phyloP scores from a whole-genome alignment of 1,140 invertebrate genomes.

The Galleria mellonella region DNA sequence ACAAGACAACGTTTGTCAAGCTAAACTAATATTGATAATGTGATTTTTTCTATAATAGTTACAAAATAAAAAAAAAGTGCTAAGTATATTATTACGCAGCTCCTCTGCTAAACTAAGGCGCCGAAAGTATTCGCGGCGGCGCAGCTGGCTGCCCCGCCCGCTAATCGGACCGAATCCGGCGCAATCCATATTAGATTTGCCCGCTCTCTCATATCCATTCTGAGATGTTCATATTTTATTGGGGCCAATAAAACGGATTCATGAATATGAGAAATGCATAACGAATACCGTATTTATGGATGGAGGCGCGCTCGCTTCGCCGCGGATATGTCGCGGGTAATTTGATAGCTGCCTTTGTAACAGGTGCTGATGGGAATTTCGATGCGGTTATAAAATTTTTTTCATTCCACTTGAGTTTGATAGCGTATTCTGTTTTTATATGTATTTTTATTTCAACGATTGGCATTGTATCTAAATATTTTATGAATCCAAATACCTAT shows the following conservation, averaged over 20 bases:
- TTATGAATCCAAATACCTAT: conserved; percentile 9
- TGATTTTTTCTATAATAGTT: too few species aligned
- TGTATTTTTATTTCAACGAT: conserved; percentile 14
- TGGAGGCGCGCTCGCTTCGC: conserved; percentile 53
- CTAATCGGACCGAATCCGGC: conserved; percentile 61
- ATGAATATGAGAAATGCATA: conserved; percentile 75
- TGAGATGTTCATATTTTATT: conserved; percentile 77
- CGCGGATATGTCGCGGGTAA: conserved; percentile 67
- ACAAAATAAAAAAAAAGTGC: too few species aligned
- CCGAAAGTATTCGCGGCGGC: conserved; percentile 8
- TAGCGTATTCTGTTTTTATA: conserved; percentile 29
- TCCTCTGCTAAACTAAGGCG: too few species aligned
- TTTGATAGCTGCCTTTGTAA: conserved; percentile 71
- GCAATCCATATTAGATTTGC: conserved; percentile 74
- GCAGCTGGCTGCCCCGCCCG: conserved; percentile 56
- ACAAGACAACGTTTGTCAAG: too few species aligned
- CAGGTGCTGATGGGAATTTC: conserved; percentile 67
- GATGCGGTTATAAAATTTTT: conserved; percentile 54
- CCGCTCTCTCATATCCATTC: conserved; percentile 72
- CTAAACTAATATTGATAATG: too few species aligned
- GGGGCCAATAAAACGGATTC: conserved; percentile 76
- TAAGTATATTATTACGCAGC: too few species aligned
- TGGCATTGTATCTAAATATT: conserved; percentile 11
- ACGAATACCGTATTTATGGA: conserved; percentile 73
- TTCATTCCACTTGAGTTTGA: conserved; percentile 32